Percentiles rank a stretch among this genome's conserved stretches.
Conservation (phyloP, 2,113 vertebrate genomes). For the Lamprotornis superbus region DNA sequence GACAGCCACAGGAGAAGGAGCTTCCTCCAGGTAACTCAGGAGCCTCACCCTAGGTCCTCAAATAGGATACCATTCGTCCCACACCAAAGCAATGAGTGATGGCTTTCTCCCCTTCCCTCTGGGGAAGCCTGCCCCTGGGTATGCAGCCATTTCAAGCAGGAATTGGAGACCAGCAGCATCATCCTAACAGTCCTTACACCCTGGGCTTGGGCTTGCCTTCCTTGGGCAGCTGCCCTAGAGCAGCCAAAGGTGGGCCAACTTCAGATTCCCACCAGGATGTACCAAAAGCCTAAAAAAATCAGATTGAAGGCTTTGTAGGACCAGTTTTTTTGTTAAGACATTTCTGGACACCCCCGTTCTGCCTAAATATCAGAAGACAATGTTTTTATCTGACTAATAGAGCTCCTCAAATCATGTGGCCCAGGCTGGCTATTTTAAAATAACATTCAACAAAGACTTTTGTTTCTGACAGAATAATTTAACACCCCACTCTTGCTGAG, state of each 20-base stretch:
- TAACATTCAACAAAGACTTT: not conserved
- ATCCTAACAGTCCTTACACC: accelerated
- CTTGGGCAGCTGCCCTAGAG: not conserved
- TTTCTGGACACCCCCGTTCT: not conserved
- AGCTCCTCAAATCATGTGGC: not conserved
- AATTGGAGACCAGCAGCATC: not conserved
- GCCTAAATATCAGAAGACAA: not conserved
- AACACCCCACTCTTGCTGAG: not conserved
- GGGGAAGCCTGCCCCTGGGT: not conserved
- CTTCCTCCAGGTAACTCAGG: not conserved
- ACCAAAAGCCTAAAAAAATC: not conserved
- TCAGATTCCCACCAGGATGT: not conserved
- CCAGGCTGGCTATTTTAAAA: not conserved
- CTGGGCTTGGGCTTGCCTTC: not conserved
- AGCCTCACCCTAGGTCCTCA: not conserved
- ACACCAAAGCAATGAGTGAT: not conserved
- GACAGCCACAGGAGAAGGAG: not conserved
- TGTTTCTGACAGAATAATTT: conserved; percentile 21
- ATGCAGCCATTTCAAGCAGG: not conserved
- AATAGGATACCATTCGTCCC: not conserved
- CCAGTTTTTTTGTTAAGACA: not conserved
- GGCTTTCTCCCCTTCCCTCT: not conserved
- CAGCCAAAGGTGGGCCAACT: not conserved
- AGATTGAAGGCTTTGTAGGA: not conserved
- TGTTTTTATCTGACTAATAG: not conserved